Conservation (phyloP, 1,140 invertebrate species). For the Eubasilissa regina region DNA sequence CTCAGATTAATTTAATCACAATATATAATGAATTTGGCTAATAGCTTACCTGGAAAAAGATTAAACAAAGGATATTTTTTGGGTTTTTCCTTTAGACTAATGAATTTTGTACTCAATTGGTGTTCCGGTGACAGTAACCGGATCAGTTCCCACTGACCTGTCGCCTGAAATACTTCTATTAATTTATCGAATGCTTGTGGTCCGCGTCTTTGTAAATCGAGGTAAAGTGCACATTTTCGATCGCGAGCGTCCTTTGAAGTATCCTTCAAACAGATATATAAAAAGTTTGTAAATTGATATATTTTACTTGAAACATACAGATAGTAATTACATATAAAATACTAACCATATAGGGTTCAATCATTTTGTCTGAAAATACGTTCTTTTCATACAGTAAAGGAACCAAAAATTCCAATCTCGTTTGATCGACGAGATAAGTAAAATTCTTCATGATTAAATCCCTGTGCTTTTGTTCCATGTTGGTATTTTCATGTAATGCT, state of each 20-base stretch:
- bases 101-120: constrained; percentile 23
- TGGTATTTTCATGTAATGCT: background rate
- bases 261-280: constrained; percentile 10
- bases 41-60: background rate
- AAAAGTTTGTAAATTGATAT: background rate
- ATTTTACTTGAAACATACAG: background rate
- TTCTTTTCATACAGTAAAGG: constrained; percentile 66
- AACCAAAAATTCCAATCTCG: constrained; percentile 66
- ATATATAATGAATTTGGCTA: background rate
- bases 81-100: constrained; percentile 43
- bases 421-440: constrained; percentile 66
- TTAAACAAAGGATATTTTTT: background rate
- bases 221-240: constrained; percentile 65
- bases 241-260: constrained; percentile 60
- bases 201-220: constrained; percentile 65
- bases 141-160: constrained; percentile 67
- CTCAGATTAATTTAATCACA: background rate
- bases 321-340: constrained; percentile 8
- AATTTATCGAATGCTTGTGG: constrained; percentile 67
- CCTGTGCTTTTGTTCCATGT: constrained; percentile 66
- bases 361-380: constrained; percentile 68
- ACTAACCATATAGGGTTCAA: constrained; percentile 67
- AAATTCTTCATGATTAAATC: constrained; percentile 66
- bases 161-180: constrained; percentile 65
- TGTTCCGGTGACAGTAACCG: constrained; percentile 64